Percentiles rank a stretch among this genome's conserved stretches.
Evolutionary conservation across 2,797 vertebrate genomes (phyloP).

Genomic region (Lutra lutra): DNA sequence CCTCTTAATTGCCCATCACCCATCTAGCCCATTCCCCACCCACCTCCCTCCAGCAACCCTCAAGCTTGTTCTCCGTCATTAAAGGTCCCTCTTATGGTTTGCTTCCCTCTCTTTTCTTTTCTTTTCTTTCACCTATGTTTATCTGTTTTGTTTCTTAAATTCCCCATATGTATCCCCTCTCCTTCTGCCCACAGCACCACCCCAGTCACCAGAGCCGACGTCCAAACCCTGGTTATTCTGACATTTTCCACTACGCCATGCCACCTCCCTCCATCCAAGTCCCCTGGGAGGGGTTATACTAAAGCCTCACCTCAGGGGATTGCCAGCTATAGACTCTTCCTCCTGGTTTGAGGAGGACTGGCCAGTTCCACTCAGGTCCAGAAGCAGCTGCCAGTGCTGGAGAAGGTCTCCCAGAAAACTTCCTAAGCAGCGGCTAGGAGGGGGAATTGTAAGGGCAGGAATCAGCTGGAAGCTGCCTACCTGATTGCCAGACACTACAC

Average conservation of each 20-base stretch:
- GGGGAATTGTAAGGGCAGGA: not conserved
- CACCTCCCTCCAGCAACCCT: not conserved
- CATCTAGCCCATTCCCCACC: not conserved
- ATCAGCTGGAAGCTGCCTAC: conserved; percentile 62
- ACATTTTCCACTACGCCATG: not conserved
- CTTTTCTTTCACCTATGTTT: not conserved
- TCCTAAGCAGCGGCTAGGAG: not conserved
- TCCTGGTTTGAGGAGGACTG: not conserved
- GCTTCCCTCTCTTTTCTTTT: not conserved
- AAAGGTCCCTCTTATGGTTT: not conserved
- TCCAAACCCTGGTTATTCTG: not conserved
- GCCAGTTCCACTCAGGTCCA: not conserved
- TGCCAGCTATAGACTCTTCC: not conserved
- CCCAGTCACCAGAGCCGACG: not conserved
- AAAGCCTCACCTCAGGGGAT: not conserved
- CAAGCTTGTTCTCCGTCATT: not conserved
- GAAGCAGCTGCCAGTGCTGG: not conserved
- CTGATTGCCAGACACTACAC: not conserved
- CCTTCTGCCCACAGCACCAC: not conserved
- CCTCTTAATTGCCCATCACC: not conserved
- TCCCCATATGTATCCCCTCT: not conserved
- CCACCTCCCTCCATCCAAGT: not conserved
- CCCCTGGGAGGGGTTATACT: not conserved
- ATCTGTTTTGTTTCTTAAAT: not conserved
- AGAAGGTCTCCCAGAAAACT: not conserved